phyloP scores from a whole-genome alignment of 1,140 invertebrate genomes.

The Homalodisca vitripennis region DNA sequence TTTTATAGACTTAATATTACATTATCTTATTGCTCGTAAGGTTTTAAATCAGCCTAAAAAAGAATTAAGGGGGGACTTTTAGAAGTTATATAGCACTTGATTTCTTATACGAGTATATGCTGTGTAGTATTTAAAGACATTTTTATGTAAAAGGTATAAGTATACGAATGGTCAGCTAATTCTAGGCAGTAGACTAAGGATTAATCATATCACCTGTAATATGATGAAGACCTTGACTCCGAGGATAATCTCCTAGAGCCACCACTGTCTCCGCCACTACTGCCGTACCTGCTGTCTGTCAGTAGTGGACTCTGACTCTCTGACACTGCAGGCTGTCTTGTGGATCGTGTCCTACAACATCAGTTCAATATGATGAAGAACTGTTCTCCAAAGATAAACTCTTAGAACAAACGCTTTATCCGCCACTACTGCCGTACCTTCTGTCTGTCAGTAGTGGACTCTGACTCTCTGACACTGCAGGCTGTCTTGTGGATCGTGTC shows the following conservation, averaged over 20 bases:
- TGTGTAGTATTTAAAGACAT: too few species aligned
- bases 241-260: constrained; percentile 34
- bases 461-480: constrained; percentile 60
- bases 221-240: constrained; percentile 38
- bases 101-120: too few species aligned
- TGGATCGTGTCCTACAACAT: constrained; percentile 55
- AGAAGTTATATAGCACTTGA: too few species aligned
- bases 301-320: constrained; percentile 69
- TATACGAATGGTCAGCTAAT: too few species aligned
- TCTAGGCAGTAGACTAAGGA: too few species aligned
- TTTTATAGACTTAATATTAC: too few species aligned
- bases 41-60: too few species aligned
- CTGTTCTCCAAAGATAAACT: constrained; percentile 35
- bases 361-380: constrained; percentile 38
- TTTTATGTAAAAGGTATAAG: too few species aligned
- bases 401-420: constrained; percentile 44
- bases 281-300: constrained; percentile 51
- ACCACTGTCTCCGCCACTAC: constrained; percentile 49
- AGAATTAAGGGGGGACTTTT: too few species aligned
- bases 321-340: constrained; percentile 50
- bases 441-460: constrained; percentile 60
- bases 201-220: constrained; percentile 33
- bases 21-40: too few species aligned
- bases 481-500: constrained; percentile 50
- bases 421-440: constrained; percentile 51